Conservation (phyloP, 1,140 invertebrate species). For the Drosophila novamexicana region DNA sequence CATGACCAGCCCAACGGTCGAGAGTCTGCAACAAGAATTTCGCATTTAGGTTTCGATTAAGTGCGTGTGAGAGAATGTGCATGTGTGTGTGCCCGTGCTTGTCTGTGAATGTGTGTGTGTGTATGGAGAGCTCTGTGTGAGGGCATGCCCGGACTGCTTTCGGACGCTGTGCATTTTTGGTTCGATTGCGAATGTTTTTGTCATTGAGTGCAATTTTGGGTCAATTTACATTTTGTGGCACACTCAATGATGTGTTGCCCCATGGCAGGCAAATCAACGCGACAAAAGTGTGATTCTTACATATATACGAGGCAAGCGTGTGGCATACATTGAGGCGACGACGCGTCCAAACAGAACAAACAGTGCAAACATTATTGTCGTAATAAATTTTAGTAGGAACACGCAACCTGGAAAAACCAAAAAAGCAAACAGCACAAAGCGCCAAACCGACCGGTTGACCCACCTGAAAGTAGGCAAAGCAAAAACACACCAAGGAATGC, state of each 20-base stretch:
- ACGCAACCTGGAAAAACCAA: slow-evolving; percentile 27
- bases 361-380: slow-evolving; percentile 58
- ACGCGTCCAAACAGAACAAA: slow-evolving; percentile 39
- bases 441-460: slow-evolving; percentile 37
- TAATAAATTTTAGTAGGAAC: slow-evolving; percentile 67
- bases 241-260: slow-evolving; percentile 7
- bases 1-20: slow-evolving; percentile 9
- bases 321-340: slow-evolving; percentile 13
- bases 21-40: slow-evolving; percentile 51
- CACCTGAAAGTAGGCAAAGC: slow-evolving; percentile 62
- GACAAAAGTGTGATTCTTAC: slow-evolving; percentile 51
- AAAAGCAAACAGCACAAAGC: slow-evolving; percentile 22
- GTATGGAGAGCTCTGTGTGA: slow-evolving; percentile 5
- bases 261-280: slow-evolving; percentile 11
- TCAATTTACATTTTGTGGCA: slow-evolving; percentile 25
- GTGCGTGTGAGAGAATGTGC: background rate
- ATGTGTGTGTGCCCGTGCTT: background rate
- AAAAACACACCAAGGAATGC: slow-evolving; percentile 7
- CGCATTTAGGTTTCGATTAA: slow-evolving; percentile 63
- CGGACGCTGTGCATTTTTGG: slow-evolving; percentile 43
- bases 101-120: background rate
- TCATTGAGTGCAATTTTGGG: slow-evolving; percentile 28
- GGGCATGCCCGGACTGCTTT: slow-evolving; percentile 10
- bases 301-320: background rate
- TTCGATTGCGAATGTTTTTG: slow-evolving; percentile 27